Base-by-base conservation (phyloP, 2,113 vertebrate genomes). In the Cephalopterus ornatus region DNA sequence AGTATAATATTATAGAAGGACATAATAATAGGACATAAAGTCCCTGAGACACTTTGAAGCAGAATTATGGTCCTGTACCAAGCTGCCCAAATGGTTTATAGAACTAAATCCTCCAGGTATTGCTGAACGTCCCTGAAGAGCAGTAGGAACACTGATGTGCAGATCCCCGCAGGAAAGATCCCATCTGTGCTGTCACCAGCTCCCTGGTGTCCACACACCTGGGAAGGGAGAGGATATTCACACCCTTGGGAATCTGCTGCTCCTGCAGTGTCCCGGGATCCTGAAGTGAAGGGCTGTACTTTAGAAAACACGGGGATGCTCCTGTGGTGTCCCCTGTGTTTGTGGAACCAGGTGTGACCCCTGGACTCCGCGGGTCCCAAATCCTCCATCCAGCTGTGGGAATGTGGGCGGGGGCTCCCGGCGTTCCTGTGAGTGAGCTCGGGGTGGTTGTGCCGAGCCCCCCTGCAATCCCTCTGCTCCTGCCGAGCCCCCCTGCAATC, bases 391-490 rank as follows among this genome's bases (percentile, higher is more conserved):
- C 35, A 30, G 14, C 39, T 20, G 6, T 1, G 30, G 46, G 39
- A 8, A 19, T 8, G 0, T 33, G 76, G 53, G 35, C 1, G 4
- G 5, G 49, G 20, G 14, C 1, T 14, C 33, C 33, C 11, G 2
- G 0, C 23, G 0, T 5, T 6, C 0, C 1, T 11, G 27, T 5
- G 24, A 10, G 18, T 1, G 24, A 9, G 23, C 12, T 37, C 5
- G 0, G 1, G 5, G 33, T 14, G 30, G 20, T 26, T 9, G 8
- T 41, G 41, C 61, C 30, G 39, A 2, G 4, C 18, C 27, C 33
- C 33, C 58, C 37, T 6, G 35, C 37, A 44, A 78, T 16, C 61
- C 80, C 7, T 4, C 49, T 68, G 20, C 61, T 46, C 33, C 46
- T n/a, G n/a, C n/a, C n/a, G n/a, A n/a, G n/a, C n/a, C n/a, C n/a